Percentiles rank a stretch among this genome's conserved stretches.
Conservation (phyloP, 2,113 vertebrate species). For the Pantherophis guttatus region DNA sequence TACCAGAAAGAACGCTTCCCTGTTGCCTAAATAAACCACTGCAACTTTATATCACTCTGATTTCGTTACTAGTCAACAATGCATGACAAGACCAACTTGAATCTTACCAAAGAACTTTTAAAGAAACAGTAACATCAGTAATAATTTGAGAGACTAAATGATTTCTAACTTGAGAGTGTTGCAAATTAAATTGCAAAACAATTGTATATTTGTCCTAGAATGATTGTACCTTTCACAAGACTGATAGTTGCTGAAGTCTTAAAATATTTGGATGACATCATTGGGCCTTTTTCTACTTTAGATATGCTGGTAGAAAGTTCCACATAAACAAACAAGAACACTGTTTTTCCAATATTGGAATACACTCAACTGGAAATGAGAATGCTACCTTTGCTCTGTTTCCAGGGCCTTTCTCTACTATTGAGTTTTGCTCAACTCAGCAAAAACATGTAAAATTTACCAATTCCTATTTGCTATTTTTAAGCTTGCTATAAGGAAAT, state of each 20-base stretch:
- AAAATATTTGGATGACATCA: background rate
- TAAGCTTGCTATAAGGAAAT: background rate
- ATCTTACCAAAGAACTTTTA: background rate
- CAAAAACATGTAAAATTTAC: background rate
- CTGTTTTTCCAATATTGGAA: background rate
- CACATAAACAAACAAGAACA: background rate
- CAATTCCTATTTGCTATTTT: background rate
- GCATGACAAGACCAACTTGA: constrained; percentile 8
- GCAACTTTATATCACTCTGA: background rate
- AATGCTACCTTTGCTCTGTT: background rate
- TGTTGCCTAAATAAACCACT: background rate
- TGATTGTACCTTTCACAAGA: background rate
- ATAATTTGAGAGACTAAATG: background rate
- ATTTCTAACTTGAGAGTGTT: background rate
- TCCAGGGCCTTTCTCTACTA: background rate
- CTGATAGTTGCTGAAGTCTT: background rate
- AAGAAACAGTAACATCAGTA: background rate
- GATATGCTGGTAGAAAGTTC: background rate
- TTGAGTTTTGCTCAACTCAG: background rate
- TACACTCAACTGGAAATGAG: background rate
- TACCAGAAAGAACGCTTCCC: background rate
- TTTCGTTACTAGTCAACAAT: constrained; percentile 8
- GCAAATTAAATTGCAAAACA: background rate
- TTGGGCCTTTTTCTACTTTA: background rate
- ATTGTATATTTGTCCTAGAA: background rate